These are phyloP conservation scores for Dicaeum eximium DNA, from an alignment of 2,113 vertebrate species.

Conservation along the genomic window DNA sequence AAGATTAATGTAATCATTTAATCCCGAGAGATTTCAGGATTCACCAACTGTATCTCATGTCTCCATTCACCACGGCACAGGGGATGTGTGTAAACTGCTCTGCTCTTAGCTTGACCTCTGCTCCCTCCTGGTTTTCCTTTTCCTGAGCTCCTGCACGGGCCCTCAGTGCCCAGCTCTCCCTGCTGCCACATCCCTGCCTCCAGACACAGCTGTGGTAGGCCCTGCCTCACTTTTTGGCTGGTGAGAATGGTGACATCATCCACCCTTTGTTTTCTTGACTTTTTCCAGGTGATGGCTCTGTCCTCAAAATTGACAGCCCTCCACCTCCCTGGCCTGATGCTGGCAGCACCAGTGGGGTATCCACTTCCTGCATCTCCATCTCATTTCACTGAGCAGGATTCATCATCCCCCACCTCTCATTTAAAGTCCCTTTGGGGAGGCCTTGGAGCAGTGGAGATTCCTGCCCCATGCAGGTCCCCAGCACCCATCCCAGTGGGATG, in stretches of 20 bases:
- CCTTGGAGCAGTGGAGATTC: not conserved
- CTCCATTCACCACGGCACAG: not conserved
- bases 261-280: not conserved
- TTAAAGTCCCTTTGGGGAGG: not conserved
- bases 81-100: not conserved
- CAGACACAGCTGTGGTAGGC: not conserved
- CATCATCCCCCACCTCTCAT: not conserved
- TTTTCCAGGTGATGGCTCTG: fast-evolving
- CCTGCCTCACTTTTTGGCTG: not conserved
- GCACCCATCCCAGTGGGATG: not conserved
- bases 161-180: not conserved
- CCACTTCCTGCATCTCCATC: not conserved
- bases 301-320: not conserved
- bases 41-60: not conserved
- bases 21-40: constrained; percentile 33
- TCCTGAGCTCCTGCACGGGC: not conserved
- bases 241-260: not conserved
- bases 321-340: not conserved
- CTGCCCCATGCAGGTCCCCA: not conserved
- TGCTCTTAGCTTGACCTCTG: not conserved
- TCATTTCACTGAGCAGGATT: not conserved
- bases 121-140: not conserved
- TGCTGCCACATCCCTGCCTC: not conserved
- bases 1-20: constrained; percentile 63
- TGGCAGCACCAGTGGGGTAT: not conserved